A percentile compares a stretch with the other conserved stretches of the same genome.
Conservation (phyloP, 2,113 vertebrate genomes). For the Origma solitaria region DNA sequence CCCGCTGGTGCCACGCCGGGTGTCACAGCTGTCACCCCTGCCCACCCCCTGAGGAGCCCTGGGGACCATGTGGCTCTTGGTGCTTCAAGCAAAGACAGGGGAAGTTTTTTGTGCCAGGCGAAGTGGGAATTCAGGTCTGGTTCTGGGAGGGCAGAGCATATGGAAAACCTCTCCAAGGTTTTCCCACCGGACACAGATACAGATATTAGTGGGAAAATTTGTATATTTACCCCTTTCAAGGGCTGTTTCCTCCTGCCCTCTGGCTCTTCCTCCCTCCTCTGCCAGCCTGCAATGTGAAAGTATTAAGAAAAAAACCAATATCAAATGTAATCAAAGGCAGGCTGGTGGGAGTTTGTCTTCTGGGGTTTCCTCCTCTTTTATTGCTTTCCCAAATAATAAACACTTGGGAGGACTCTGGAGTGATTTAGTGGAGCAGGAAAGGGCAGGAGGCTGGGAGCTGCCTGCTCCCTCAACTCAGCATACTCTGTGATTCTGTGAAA, state of each 20-base stretch:
- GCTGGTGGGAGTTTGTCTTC: conserved; percentile 26
- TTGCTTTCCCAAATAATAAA: conserved; percentile 37
- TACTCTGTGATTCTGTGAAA: neutral
- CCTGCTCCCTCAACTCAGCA: neutral
- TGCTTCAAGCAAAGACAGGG: accelerated
- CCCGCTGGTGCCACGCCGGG: accelerated
- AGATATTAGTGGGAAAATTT: neutral
- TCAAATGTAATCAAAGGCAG: neutral
- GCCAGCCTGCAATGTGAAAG: neutral
- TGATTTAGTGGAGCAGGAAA: conserved; percentile 11
- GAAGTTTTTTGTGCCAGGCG: neutral
- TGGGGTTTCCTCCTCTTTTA: conserved; percentile 32
- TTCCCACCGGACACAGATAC: neutral
- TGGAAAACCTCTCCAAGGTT: neutral
- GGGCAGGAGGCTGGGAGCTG: neutral
- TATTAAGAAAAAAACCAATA: neutral
- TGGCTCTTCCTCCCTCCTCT: accelerated
- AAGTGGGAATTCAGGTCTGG: neutral
- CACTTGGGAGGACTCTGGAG: neutral
- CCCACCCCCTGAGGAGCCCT: neutral
- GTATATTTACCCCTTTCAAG: neutral
- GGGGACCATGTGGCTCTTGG: neutral
- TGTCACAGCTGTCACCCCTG: neutral
- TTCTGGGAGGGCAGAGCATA: neutral
- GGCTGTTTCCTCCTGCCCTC: neutral